Evolutionary conservation across 1,140 invertebrate genomes (phyloP).

Genomic region (Heliconius melpomene): DNA sequence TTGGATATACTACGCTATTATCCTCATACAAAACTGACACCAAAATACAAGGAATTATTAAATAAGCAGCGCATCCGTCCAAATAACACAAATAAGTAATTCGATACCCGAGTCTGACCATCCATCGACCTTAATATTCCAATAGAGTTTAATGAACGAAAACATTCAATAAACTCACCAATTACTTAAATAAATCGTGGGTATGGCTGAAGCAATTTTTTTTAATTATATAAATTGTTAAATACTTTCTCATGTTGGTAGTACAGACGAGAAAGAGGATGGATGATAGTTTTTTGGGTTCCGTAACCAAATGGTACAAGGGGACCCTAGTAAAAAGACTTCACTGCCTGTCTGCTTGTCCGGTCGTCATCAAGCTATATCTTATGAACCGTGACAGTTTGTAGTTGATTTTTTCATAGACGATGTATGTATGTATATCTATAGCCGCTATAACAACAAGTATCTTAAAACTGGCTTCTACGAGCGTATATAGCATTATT

Average conservation of each 20-base stretch:
- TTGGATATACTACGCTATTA: background rate
- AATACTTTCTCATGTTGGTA: background rate
- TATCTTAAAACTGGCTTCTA: too few relatives aligned
- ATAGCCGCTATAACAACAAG: too few relatives aligned
- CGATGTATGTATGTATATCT: too few relatives aligned
- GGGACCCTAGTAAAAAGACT: too few relatives aligned
- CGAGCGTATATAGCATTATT: too few relatives aligned
- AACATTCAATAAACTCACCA: conserved; percentile 39
- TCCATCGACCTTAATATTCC: conserved; percentile 37
- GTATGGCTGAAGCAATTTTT: conserved; percentile 9
- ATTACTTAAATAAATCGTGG: conserved; percentile 39
- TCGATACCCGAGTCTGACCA: conserved; percentile 16
- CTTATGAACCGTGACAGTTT: too few relatives aligned
- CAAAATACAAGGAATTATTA: conserved; percentile 1
- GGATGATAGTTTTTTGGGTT: background rate
- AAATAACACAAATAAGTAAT: conserved; percentile 20
- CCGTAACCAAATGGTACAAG: too few relatives aligned
- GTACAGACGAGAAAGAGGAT: too few relatives aligned
- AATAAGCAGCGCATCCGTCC: conserved; percentile 15
- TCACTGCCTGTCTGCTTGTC: too few relatives aligned
- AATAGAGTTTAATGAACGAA: conserved; percentile 40
- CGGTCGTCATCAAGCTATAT: too few relatives aligned
- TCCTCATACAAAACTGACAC: background rate
- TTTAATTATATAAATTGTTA: background rate
- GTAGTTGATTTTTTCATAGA: too few relatives aligned